Conservation (phyloP, 1,140 invertebrate species). For the Penaeus indicus region DNA sequence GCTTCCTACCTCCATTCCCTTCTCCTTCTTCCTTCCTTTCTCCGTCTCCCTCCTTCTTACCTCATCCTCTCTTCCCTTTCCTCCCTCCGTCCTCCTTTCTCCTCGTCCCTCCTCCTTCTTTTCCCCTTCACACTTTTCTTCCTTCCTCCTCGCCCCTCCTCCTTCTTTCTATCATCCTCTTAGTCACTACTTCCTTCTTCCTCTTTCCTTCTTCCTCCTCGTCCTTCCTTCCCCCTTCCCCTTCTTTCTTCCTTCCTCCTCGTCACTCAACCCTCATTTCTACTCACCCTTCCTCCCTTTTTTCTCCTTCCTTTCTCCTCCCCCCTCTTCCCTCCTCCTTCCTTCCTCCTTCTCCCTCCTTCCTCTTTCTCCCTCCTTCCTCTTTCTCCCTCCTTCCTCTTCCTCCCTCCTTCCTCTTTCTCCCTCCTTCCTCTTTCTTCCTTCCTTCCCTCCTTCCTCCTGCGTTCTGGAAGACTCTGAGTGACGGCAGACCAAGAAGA, state of each 20-base stretch:
- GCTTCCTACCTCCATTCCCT: too few relatives aligned
- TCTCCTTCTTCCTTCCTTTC: too few relatives aligned
- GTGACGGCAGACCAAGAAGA: too few relatives aligned
- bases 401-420: neutral
- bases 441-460: neutral
- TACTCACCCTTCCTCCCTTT: neutral
- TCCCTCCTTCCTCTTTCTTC: neutral
- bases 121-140: too few relatives aligned
- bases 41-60: too few relatives aligned
- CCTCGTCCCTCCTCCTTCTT: too few relatives aligned
- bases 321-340: neutral
- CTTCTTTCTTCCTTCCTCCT: neutral
- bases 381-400: neutral
- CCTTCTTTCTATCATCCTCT: too few relatives aligned
- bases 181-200: neutral
- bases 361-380: neutral
- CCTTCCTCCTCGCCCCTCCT: too few relatives aligned
- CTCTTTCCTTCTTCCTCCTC: neutral
- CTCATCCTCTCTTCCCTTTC: too few relatives aligned
- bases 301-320: too few relatives aligned
- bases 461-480: neutral
- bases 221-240: neutral
- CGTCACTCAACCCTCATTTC: neutral
- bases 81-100: too few relatives aligned
- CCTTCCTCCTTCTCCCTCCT: neutral